Evolutionary conservation across 2,888 invertebrate species (phyloP).

Genomic region (Eupsilia transversa): DNA sequence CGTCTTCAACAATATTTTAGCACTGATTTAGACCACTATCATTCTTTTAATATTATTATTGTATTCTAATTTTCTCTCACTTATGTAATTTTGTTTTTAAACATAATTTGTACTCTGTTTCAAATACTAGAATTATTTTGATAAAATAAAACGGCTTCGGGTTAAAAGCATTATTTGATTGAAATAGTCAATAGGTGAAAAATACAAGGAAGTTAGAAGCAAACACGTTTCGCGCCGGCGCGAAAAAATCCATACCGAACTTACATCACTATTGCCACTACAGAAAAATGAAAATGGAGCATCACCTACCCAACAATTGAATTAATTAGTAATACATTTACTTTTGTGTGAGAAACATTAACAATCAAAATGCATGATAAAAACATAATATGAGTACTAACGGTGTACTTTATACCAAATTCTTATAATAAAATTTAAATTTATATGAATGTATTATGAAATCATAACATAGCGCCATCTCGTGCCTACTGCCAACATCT

Average conservation of each 20-base stretch:
- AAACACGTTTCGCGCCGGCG: constrained; percentile 88
- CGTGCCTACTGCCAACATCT: constrained; percentile 12
- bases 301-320: background rate
- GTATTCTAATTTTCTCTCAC: constrained; percentile 39
- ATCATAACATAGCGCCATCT: constrained; percentile 32
- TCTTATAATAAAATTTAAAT: background rate
- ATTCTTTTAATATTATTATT: constrained; percentile 38
- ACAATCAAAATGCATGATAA: background rate
- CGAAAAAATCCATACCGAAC: constrained; percentile 87
- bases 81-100: constrained; percentile 46
- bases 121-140: constrained; percentile 10
- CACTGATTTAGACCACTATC: constrained; percentile 67
- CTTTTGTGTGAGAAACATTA: background rate
- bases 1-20: constrained; percentile 55
- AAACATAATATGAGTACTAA: background rate
- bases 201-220: constrained; percentile 64
- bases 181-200: constrained; percentile 35
- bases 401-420: background rate
- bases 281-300: constrained; percentile 29
- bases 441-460: background rate
- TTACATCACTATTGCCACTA: constrained; percentile 52
- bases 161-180: constrained; percentile 46
- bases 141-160: constrained; percentile 20
- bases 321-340: background rate
- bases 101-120: constrained; percentile 37